Percentiles rank a stretch among this genome's conserved stretches.
phyloP scores from a whole-genome alignment of 1,140 invertebrate species.

The Sminthurides bifidus region DNA sequence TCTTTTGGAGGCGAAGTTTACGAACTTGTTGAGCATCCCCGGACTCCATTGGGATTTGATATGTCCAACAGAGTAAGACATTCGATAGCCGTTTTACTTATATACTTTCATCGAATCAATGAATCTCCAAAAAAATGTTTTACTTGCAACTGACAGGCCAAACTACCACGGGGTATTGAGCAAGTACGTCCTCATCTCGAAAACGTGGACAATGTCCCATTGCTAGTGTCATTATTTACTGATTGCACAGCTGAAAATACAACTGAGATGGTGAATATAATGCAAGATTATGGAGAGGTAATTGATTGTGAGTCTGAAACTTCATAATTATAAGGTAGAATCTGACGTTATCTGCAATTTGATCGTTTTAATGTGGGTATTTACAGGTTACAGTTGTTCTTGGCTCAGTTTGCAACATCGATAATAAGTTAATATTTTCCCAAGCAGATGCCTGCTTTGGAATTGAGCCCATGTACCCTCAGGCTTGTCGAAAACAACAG shows the following conservation, averaged over 20 bases:
- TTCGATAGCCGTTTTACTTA: too few species aligned
- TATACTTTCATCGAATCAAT: not conserved
- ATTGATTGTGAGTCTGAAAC: too few species aligned
- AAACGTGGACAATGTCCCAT: slow-evolving; percentile 89
- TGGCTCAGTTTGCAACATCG: slow-evolving; percentile 49
- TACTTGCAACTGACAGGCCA: slow-evolving; percentile 51
- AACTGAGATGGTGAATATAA: slow-evolving; percentile 80
- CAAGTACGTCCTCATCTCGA: slow-evolving; percentile 92
- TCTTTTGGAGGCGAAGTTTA: slow-evolving; percentile 19
- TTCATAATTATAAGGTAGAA: slow-evolving; percentile 68
- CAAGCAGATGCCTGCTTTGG: slow-evolving; percentile 84
- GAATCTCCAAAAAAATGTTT: too few species aligned
- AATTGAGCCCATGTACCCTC: slow-evolving; percentile 82
- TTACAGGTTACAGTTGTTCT: slow-evolving; percentile 50
- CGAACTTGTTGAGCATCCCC: slow-evolving; percentile 24
- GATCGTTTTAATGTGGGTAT: too few species aligned
- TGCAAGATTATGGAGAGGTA: slow-evolving; percentile 92
- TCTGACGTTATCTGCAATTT: slow-evolving; percentile 36
- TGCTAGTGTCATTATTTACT: slow-evolving; percentile 90
- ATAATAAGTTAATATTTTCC: slow-evolving; percentile 83
- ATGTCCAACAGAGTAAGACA: slow-evolving; percentile 70
- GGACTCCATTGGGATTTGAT: slow-evolving; percentile 54
- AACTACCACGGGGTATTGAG: slow-evolving; percentile 88
- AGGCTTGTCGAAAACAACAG: slow-evolving; percentile 61
- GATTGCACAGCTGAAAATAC: slow-evolving; percentile 84